These are phyloP conservation scores for Cheilosia scutellata DNA, from an alignment of 2,888 invertebrate genomes.

Conservation along the genomic window DNA sequence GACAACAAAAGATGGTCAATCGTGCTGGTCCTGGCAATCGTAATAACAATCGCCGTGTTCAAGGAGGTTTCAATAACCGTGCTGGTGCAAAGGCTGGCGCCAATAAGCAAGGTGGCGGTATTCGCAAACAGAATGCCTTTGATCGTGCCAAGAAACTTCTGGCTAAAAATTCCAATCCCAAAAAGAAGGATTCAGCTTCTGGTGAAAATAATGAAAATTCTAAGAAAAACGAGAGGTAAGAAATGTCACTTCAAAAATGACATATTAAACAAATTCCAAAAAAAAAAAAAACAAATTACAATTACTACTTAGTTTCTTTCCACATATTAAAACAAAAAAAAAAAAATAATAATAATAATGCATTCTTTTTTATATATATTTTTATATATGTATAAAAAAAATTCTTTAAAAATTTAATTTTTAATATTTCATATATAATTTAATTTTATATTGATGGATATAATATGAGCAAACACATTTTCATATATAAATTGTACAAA, in stretches of 20 bases:
- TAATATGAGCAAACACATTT: constrained; percentile 55
- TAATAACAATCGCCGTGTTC: constrained; percentile 80
- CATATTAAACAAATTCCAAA: constrained; percentile 76
- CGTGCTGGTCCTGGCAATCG: constrained; percentile 83
- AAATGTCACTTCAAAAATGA: constrained; percentile 78
- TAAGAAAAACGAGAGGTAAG: constrained; percentile 84
- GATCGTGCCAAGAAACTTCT: constrained; percentile 85
- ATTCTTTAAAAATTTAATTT: constrained; percentile 48
- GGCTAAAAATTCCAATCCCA: constrained; percentile 84
- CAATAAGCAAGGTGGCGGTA: constrained; percentile 83
- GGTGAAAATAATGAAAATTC: constrained; percentile 82
- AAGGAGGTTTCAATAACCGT: constrained; percentile 84
- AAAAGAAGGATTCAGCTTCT: constrained; percentile 85
- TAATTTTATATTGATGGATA: constrained; percentile 73
- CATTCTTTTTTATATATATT: constrained; percentile 67
- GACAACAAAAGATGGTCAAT: constrained; percentile 83
- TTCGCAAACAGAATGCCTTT: constrained; percentile 85
- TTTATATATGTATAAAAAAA: constrained; percentile 65
- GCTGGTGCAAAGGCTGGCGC: constrained; percentile 82
- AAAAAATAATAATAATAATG: constrained; percentile 29
- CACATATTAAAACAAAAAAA: constrained; percentile 59
- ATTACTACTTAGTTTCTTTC: constrained; percentile 77
- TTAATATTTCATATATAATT: constrained; percentile 59
- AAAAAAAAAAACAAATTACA: constrained; percentile 78
- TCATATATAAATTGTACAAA: constrained; percentile 56